Evolutionary conservation across 2,797 vertebrate species (phyloP), one percentile per base, ranked within the genome.

Genomic region (Anabacerthia variegaticeps): DNA sequence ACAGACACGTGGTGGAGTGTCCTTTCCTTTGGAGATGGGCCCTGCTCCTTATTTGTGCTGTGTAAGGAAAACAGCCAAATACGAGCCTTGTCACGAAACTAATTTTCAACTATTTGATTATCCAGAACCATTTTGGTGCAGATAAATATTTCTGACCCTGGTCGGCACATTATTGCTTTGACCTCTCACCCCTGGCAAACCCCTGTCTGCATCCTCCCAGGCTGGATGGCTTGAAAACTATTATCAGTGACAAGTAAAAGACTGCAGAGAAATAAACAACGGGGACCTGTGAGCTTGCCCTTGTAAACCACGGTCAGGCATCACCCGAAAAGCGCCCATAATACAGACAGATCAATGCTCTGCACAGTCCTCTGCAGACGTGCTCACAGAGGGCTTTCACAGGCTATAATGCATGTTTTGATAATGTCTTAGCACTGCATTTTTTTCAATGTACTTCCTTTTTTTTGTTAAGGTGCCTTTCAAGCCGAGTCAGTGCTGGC

Each of bases 161-260:
- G 85, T 63, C 2, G 2, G 75, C 87, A 89, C 87, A 69, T 97
- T 96, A 94, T 97, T 97, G 81, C 92, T 89, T 95, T 97, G 95
- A 95, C 95, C 97, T 97, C 91, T 97, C 77, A 77, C 88, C 94
- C 67, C 68, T 68, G 79, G 92, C 88, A 81, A 85, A 85, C 92
- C 67, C 89, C 75, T 3, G 14, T 76, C 94, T 93, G 92, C 95
- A 87, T 95, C 68, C 77, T 98, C 89, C 61, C 52, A 7, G 94
- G 79, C 79, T 66, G 51, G 85, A 90, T 72, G 88, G 68, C 91
- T 97, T 89, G 92, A 96, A 93, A 97, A 96, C 86, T 83, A 83
- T 97, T 96, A 92, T 88, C 90, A 94, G 85, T 96, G 96, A 97
- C 95, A 97, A 95, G 92, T 90, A 65, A 95, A 95, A 96, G 96